Percentiles rank a stretch among this genome's conserved stretches.
phyloP scores from a whole-genome alignment of 2,888 invertebrate genomes.

The Galerucella nymphaeae region DNA sequence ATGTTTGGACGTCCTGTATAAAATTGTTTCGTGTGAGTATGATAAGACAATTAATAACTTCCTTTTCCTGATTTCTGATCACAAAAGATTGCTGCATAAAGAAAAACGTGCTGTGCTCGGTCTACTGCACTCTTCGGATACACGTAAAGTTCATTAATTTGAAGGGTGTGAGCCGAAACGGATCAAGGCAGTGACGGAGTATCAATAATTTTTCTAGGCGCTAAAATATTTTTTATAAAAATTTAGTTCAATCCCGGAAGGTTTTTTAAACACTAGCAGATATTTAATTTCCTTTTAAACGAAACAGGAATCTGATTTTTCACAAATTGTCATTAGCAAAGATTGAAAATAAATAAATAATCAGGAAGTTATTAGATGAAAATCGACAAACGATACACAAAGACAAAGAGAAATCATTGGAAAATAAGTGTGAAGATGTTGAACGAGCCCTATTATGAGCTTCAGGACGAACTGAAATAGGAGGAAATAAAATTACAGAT shows the following conservation, averaged over 20 bases:
- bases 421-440: too few species aligned
- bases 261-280: too few species aligned
- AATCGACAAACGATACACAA: too few species aligned
- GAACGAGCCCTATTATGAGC: too few species aligned
- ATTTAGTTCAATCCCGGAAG: neutral
- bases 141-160: conserved; percentile 34
- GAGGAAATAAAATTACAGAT: too few species aligned
- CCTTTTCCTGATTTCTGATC: conserved; percentile 22
- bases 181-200: conserved; percentile 9
- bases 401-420: too few species aligned
- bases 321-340: too few species aligned
- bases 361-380: too few species aligned
- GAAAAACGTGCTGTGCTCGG: conserved; percentile 22
- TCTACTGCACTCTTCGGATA: conserved; percentile 18
- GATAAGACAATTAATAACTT: conserved; percentile 17
- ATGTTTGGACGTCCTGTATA: neutral
- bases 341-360: too few species aligned
- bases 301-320: too few species aligned
- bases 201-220: neutral
- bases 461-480: too few species aligned
- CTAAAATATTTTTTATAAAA: neutral
- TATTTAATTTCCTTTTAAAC: too few species aligned
- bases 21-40: conserved; percentile 3
- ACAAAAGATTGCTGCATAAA: conserved; percentile 13
- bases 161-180: conserved; percentile 23